Conservation (phyloP, 2,888 invertebrate genomes). For the Calephelis perditalis region DNA sequence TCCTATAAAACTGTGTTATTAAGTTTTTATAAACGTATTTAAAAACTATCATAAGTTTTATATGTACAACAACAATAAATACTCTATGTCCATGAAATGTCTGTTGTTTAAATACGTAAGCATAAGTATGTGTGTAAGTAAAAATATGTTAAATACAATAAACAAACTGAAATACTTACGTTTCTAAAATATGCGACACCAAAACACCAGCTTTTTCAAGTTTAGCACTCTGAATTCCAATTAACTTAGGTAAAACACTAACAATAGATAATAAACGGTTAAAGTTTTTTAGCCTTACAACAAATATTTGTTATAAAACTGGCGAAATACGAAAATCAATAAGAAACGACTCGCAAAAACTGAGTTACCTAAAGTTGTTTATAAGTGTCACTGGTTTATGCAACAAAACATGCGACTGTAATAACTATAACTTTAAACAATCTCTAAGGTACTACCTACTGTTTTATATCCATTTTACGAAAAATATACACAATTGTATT, state of each 20-base stretch:
- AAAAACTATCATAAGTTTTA: no score
- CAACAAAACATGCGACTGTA: constrained; percentile 50
- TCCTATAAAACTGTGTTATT: no score
- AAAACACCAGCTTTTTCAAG: constrained; percentile 24
- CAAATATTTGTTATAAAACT: constrained; percentile 64
- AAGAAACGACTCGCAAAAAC: constrained; percentile 57
- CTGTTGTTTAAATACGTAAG: no score
- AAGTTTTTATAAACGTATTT: no score
- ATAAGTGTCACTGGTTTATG: constrained; percentile 41
- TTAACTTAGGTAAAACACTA: constrained; percentile 30
- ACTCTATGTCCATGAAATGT: no score
- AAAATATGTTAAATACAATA: not conserved
- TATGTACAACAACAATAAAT: no score
- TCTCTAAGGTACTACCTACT: constrained; percentile 55
- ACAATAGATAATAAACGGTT: constrained; percentile 25
- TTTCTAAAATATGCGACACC: constrained; percentile 39
- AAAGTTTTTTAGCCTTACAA: constrained; percentile 31
- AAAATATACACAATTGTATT: constrained; percentile 58
- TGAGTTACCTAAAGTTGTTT: constrained; percentile 30
- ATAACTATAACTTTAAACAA: constrained; percentile 51
- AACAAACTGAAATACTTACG: constrained; percentile 45
- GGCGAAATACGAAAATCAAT: constrained; percentile 73
- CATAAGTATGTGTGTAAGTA: no score
- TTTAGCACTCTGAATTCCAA: constrained; percentile 26
- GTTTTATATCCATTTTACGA: constrained; percentile 65